phyloP scores from a whole-genome alignment of 2,888 invertebrate genomes.

The Dryomyza anilis region DNA sequence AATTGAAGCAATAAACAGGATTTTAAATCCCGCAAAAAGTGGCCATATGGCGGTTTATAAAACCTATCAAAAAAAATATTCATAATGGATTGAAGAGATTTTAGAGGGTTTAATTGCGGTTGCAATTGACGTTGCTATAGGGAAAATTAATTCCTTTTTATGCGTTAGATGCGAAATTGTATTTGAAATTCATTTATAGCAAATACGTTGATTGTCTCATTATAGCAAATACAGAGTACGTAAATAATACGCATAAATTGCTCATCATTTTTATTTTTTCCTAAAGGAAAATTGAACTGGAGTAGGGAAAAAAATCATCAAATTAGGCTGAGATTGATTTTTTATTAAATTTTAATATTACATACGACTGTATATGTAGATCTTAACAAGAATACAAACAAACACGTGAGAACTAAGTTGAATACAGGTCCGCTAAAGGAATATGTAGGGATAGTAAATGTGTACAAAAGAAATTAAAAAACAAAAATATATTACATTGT shows the following conservation, averaged over 20 bases:
- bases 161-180: no score
- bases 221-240: neutral
- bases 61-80: neutral
- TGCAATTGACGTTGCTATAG: neutral
- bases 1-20: neutral
- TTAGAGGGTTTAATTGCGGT: conserved; percentile 18
- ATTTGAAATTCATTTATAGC: neutral
- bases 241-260: conserved; percentile 2
- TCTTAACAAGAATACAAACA: neutral
- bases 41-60: conserved; percentile 13
- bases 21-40: conserved; percentile 11
- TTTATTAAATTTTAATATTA: conserved; percentile 40
- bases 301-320: conserved; percentile 17
- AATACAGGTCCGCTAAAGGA: neutral
- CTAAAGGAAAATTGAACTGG: no score
- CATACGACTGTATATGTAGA: neutral
- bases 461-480: no score
- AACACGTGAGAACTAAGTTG: neutral
- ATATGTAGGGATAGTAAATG: no score
- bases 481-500: no score
- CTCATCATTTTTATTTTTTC: conserved; percentile 11
- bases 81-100: neutral
- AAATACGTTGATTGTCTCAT: neutral
- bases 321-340: conserved; percentile 43
- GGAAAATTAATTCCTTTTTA: no score